Evolutionary conservation across 2,113 vertebrate genomes (phyloP).

Genomic region (Plectropomus leopardus): DNA sequence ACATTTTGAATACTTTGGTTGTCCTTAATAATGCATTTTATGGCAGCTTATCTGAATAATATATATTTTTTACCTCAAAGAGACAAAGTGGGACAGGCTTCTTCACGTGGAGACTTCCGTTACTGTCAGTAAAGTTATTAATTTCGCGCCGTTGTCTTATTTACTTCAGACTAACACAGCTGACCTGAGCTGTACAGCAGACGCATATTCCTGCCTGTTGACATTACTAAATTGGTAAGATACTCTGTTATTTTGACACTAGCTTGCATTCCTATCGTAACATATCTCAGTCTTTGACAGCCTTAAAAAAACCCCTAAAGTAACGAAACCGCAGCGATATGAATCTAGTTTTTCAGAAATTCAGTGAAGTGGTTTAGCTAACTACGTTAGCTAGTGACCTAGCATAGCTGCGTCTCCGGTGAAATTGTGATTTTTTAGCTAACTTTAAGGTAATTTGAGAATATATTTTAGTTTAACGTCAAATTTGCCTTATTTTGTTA

Average conservation of each 20-base stretch:
- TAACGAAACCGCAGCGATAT: background rate
- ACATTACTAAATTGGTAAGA: background rate
- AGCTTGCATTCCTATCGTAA: background rate
- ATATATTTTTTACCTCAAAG: no score
- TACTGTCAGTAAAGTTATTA: no score
- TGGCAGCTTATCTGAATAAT: no score
- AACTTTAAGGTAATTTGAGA: background rate
- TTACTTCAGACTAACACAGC: no score
- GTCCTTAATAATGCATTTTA: no score
- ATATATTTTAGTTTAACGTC: background rate
- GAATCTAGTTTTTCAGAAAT: background rate
- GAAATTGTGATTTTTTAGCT: background rate
- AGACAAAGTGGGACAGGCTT: no score
- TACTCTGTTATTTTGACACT: background rate
- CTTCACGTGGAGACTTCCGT: background rate
- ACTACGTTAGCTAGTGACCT: background rate
- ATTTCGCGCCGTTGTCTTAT: conserved; percentile 35
- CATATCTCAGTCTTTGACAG: background rate
- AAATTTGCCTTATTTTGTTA: background rate
- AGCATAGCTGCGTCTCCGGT: background rate
- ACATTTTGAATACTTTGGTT: background rate
- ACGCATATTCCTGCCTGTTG: no score
- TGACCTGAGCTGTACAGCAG: background rate
- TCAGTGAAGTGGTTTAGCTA: background rate
- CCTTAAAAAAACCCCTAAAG: background rate